These are phyloP conservation scores for Neogale vison DNA, from an alignment of 2,113 vertebrate species.

Conservation along the genomic window DNA sequence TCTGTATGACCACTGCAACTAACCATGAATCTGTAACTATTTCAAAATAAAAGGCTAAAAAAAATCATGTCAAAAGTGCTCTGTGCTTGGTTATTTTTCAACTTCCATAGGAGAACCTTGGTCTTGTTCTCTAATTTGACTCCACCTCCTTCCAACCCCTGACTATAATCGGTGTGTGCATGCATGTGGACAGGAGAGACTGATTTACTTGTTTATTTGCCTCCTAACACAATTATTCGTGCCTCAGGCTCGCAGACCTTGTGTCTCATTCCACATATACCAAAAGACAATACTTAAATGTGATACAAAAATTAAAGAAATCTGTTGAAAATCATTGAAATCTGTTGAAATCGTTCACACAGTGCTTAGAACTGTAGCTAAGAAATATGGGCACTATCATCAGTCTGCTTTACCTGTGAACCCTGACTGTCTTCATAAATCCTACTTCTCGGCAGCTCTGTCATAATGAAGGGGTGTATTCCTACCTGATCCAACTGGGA, in stretches of 20 bases:
- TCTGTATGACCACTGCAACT: neutral
- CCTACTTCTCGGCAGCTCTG: neutral
- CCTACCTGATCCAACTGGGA: neutral
- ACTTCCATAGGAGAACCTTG: neutral
- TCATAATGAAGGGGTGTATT: neutral
- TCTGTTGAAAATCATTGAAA: neutral
- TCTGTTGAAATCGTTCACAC: neutral
- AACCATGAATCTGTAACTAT: neutral
- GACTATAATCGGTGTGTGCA: neutral
- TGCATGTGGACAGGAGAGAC: neutral
- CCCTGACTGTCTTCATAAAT: neutral
- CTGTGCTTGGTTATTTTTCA: neutral
- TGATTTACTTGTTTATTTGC: neutral
- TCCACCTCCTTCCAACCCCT: neutral
- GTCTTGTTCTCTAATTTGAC: neutral
- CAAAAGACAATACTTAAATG: neutral
- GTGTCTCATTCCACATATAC: neutral
- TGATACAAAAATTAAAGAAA: neutral
- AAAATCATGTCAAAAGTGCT: neutral
- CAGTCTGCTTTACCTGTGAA: neutral
- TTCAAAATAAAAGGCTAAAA: slow-evolving; percentile 24
- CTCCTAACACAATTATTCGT: slow-evolving; percentile 23
- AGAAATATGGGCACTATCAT: neutral
- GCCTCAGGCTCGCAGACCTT: neutral
- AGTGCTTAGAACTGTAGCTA: neutral